A percentile compares a stretch with the other conserved stretches of the same genome.
phyloP scores from a whole-genome alignment of 2,888 invertebrate genomes.

The Ophion obscuratus region DNA sequence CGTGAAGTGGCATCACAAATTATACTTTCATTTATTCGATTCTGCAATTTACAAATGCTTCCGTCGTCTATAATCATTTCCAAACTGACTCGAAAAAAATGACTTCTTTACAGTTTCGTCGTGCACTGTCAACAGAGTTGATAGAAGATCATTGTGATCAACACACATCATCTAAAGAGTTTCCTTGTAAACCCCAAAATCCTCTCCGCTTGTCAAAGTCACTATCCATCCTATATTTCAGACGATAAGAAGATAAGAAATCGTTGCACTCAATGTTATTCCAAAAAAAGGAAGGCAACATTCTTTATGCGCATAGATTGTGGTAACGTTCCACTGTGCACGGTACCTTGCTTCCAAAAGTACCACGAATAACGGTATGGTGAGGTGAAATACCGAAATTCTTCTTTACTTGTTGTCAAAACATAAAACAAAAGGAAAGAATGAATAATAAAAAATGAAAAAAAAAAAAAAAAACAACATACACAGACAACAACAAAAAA shows the following conservation, averaged over 20 bases:
- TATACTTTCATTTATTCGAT: slow-evolving; percentile 11
- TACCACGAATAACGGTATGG: slow-evolving; percentile 28
- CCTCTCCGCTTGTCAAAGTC: slow-evolving; percentile 26
- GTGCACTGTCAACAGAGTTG: slow-evolving; percentile 7
- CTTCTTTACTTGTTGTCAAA: background rate
- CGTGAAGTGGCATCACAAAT: slow-evolving; percentile 41
- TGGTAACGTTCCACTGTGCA: slow-evolving; percentile 40
- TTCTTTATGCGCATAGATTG: slow-evolving; percentile 31
- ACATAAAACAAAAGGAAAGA: background rate
- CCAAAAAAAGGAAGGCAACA: slow-evolving; percentile 32
- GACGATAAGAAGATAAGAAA: slow-evolving; percentile 32
- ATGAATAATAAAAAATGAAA: background rate
- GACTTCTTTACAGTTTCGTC: slow-evolving; percentile 3
- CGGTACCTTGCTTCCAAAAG: slow-evolving; percentile 37
- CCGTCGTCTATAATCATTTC: slow-evolving; percentile 31
- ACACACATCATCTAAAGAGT: slow-evolving; percentile 24
- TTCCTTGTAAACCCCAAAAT: slow-evolving; percentile 30
- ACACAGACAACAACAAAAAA: slow-evolving; percentile 7
- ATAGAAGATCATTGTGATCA: slow-evolving; percentile 26
- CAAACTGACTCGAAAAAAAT: slow-evolving; percentile 14
- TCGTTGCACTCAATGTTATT: slow-evolving; percentile 36
- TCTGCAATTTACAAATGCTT: slow-evolving; percentile 45
- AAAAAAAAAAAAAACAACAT: slow-evolving; percentile 4
- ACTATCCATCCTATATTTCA: slow-evolving; percentile 45
- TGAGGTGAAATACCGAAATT: slow-evolving; percentile 8